Conservation (phyloP, 2,888 invertebrate genomes). For the Agonopterix subpropinquella region DNA sequence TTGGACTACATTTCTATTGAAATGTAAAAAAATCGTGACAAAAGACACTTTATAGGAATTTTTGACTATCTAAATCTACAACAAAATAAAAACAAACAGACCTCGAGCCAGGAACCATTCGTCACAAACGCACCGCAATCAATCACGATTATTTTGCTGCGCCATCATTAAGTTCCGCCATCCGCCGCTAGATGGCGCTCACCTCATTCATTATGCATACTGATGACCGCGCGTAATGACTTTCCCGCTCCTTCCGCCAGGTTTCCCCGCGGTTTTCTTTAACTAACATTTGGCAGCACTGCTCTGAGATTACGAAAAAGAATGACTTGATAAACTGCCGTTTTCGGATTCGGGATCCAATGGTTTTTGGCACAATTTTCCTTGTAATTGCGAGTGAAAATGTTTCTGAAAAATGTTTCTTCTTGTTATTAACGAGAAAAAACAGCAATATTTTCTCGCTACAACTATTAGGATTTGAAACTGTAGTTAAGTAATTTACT, state of each 20-base stretch:
- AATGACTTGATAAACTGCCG: slow-evolving; percentile 45
- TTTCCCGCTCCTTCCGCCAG: slow-evolving; percentile 12
- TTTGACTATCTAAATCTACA: too few relatives aligned
- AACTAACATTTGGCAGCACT: slow-evolving; percentile 56
- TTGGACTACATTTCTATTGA: too few relatives aligned
- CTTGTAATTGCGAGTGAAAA: background rate
- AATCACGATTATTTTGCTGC: slow-evolving; percentile 32
- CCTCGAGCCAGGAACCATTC: slow-evolving; percentile 21
- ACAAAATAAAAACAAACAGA: too few relatives aligned
- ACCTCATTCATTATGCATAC: slow-evolving; percentile 86
- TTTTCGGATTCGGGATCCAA: background rate
- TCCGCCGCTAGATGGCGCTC: slow-evolving; percentile 56
- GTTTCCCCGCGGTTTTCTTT: slow-evolving; percentile 44
- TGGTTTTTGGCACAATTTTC: background rate
- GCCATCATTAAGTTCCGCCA: slow-evolving; percentile 51
- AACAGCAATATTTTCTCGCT: too few relatives aligned
- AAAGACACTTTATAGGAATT: too few relatives aligned
- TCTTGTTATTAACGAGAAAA: too few relatives aligned
- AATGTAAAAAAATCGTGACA: too few relatives aligned
- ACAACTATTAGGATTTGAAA: too few relatives aligned
- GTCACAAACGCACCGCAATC: slow-evolving; percentile 38
- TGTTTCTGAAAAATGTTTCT: too few relatives aligned
- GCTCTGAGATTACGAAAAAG: slow-evolving; percentile 47
- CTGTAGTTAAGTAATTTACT: too few relatives aligned
- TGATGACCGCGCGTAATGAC: slow-evolving; percentile 83